Percentiles rank a stretch among this genome's conserved stretches.
Evolutionary conservation across 2,888 invertebrate genomes (phyloP).

Genomic region (Eristalis arbustorum): DNA sequence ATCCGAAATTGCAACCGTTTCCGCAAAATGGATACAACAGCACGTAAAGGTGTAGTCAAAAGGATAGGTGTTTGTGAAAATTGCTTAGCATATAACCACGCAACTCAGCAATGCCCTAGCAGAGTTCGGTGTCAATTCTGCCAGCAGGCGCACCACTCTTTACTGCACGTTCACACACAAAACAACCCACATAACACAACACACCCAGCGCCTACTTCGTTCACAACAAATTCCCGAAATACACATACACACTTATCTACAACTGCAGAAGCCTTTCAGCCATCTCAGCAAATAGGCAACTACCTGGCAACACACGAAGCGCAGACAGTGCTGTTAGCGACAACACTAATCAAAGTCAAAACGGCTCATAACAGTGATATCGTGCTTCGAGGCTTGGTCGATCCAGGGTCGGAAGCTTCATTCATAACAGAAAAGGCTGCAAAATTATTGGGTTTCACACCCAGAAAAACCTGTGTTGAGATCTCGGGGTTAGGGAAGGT

Average conservation of each 20-base stretch:
- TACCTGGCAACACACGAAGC: background rate
- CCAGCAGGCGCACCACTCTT: no score
- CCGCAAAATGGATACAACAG: no score
- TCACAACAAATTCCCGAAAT: no score
- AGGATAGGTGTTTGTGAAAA: no score
- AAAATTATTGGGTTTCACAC: background rate
- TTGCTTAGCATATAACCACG: no score
- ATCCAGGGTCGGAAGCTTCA: no score
- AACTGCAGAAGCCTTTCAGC: background rate
- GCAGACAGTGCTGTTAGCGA: background rate
- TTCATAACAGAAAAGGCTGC: background rate
- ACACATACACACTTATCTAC: no score
- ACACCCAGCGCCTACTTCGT: background rate
- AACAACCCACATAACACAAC: background rate
- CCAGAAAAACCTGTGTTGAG: background rate
- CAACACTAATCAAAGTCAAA: background rate
- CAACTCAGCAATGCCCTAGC: no score
- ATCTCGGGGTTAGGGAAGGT: background rate
- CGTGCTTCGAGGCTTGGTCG: no score
- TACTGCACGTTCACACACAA: background rate
- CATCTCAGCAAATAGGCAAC: background rate
- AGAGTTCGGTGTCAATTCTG: no score
- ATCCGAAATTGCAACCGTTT: no score
- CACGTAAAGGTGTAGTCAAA: no score
- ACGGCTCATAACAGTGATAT: background rate